Base-by-base conservation (phyloP, 2,113 vertebrate species). In the Brienomyrus brachyistius region DNA sequence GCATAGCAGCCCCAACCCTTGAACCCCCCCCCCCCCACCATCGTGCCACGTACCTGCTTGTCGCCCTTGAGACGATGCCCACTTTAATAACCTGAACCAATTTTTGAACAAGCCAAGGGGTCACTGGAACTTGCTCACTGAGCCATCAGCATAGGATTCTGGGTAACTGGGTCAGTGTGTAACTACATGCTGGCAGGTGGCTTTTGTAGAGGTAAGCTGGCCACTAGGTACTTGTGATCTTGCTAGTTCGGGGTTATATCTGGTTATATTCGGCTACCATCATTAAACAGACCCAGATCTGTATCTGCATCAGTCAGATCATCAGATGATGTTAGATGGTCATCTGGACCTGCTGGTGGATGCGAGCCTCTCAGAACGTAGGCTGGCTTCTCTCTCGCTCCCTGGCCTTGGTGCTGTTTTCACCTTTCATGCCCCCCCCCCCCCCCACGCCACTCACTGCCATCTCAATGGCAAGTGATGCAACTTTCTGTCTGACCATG, bases 151-250 rank as follows among this genome's bases (percentile, higher is more conserved):
- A 11, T 23, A 48, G 82, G 45, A 84, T 84, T 84, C 82, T 84
- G 43, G 82, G 82, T 84, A 84, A 84, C 45, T 84, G 82, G 82
- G 82, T 84, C 82, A 84, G 43, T 48, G 43, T 47, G 17, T n/a
- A 43, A 19, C 70, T 19, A 43, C 35, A 19, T 5, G 74, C 74
- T 7, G 35, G 19, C 31, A 43, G 45, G 19, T 84, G 82, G 1
- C 15, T 17, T 47, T 84, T 9, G 43, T 45, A 84, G 21, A 84
- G 13, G 13, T 47, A 70, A 70, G n/a, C 82, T 19, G 43, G 82
- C 43, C 40, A 43, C 80, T 83, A 48, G 7, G 35, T 23, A 47
- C 19, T 19, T 17, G 4, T 2, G 70, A 31, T 17, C 15, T 40
- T 43, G 80, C 80, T 47, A 23, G 6, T 47, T 83, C 43, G n/a